These are phyloP conservation scores for Gobius niger DNA, from an alignment of 2,113 vertebrate genomes.

Conservation along the genomic window DNA sequence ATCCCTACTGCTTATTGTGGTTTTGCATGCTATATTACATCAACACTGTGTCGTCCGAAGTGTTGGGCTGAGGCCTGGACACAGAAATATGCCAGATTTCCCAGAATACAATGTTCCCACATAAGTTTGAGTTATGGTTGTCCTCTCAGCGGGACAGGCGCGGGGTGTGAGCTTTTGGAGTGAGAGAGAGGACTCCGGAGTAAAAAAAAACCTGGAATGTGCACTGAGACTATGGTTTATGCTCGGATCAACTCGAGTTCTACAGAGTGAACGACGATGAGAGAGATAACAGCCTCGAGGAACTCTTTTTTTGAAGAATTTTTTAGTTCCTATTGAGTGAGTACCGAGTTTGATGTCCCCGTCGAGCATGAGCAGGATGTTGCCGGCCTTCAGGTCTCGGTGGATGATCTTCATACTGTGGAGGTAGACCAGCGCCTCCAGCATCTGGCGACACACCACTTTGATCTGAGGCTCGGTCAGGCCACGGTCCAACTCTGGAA, in stretches of 20 bases:
- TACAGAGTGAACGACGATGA: not conserved
- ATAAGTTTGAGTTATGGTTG: constrained; percentile 17
- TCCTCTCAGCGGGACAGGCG: constrained; percentile 20
- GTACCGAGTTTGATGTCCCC: constrained; percentile 95
- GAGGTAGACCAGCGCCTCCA: constrained; percentile 90
- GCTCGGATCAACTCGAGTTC: not conserved
- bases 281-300: not conserved
- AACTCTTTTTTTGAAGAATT: no score
- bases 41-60: constrained; percentile 9
- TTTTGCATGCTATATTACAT: constrained; percentile 21
- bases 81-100: constrained; percentile 48
- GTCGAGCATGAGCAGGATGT: constrained; percentile 91
- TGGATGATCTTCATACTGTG: constrained; percentile 96
- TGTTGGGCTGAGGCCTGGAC: constrained; percentile 27
- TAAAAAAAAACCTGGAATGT: constrained; percentile 27
- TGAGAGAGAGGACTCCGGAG: constrained; percentile 11
- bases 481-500: constrained; percentile 88
- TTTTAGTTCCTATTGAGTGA: constrained; percentile 18
- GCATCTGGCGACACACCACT: constrained; percentile 92
- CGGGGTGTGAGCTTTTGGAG: constrained; percentile 13
- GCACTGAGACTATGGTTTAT: constrained; percentile 17
- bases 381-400: constrained; percentile 95
- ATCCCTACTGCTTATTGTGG: not conserved
- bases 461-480: constrained; percentile 92
- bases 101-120: constrained; percentile 42